These are phyloP conservation scores for Emmelina monodactyla DNA, from an alignment of 2,888 invertebrate genomes.

Conservation along the genomic window DNA sequence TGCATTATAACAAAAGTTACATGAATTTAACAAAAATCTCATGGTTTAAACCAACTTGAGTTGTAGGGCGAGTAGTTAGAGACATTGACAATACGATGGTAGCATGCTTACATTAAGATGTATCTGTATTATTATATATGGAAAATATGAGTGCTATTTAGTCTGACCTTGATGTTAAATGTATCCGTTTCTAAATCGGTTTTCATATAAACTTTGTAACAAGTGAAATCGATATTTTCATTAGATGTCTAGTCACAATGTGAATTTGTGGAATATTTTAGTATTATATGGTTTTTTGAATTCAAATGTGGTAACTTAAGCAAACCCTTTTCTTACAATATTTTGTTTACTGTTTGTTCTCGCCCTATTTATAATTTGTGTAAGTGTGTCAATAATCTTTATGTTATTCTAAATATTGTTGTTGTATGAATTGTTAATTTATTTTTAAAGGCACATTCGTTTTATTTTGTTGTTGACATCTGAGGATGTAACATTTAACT, in stretches of 20 bases:
- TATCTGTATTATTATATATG: constrained; percentile 3
- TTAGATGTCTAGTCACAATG: constrained; percentile 40
- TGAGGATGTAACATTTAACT: constrained; percentile 54
- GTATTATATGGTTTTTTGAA: too few relatives aligned
- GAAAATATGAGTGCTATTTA: constrained; percentile 22
- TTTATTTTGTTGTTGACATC: constrained; percentile 62
- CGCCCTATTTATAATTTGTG: constrained; percentile 26
- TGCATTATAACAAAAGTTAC: background rate
- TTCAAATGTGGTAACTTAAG: too few relatives aligned
- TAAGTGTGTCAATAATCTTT: constrained; percentile 27
- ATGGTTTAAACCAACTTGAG: too few relatives aligned
- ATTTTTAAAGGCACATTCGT: constrained; percentile 61
- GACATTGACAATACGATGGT: constrained; percentile 52
- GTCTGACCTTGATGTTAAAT: constrained; percentile 20
- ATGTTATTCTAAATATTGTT: constrained; percentile 41
- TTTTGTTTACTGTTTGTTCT: constrained; percentile 2
- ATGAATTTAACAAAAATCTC: too few relatives aligned
- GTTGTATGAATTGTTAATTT: constrained; percentile 64
- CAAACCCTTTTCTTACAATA: constrained; percentile 14
- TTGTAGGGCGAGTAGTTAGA: constrained; percentile 58
- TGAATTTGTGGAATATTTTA: constrained; percentile 22
- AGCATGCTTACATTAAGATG: constrained; percentile 1
- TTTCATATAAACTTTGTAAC: background rate
- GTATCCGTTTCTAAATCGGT: too few relatives aligned
- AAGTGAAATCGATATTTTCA: constrained; percentile 6